Evolutionary conservation across 2,113 vertebrate species (phyloP).

Genomic region (Chelonoidis abingdonii): DNA sequence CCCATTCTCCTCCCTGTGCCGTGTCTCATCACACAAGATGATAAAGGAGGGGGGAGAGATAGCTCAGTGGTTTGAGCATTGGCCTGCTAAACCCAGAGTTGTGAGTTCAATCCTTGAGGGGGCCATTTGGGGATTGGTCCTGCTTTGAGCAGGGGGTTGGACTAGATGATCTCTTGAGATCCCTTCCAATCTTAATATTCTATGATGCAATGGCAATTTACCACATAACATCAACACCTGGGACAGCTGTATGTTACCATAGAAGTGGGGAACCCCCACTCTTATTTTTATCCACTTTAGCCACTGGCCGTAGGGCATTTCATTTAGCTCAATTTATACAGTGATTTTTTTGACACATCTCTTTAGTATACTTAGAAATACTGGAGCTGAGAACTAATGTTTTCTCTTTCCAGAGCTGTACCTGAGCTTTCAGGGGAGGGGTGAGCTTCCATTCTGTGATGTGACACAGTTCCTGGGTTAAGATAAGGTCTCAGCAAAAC

Average conservation of each 20-base stretch:
- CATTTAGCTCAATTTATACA: not conserved
- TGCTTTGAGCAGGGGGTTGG: too few relatives aligned
- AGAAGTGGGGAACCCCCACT: not conserved
- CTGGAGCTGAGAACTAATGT: not conserved
- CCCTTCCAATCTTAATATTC: too few relatives aligned
- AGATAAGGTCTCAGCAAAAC: not conserved
- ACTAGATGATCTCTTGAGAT: too few relatives aligned
- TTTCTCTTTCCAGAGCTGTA: not conserved
- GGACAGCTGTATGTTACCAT: not conserved
- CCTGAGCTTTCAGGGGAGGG: not conserved
- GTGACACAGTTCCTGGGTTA: not conserved
- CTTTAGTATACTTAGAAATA: not conserved
- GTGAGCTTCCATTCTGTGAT: not conserved
- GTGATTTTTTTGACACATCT: not conserved
- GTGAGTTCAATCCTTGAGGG: too few relatives aligned
- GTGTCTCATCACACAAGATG: not conserved
- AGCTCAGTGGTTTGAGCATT: too few relatives aligned
- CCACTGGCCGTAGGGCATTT: not conserved
- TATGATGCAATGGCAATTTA: not conserved
- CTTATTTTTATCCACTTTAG: not conserved
- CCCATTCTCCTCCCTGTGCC: not conserved
- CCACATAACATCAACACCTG: not conserved
- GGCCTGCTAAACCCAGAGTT: too few relatives aligned
- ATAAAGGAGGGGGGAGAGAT: too few relatives aligned
- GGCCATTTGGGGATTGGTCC: too few relatives aligned